Evolutionary conservation across 92 coral and sea anemone genomes (phyloP), one percentile per base, ranked within the genome.

Genomic region (Zoanthus sansibaricus): DNA sequence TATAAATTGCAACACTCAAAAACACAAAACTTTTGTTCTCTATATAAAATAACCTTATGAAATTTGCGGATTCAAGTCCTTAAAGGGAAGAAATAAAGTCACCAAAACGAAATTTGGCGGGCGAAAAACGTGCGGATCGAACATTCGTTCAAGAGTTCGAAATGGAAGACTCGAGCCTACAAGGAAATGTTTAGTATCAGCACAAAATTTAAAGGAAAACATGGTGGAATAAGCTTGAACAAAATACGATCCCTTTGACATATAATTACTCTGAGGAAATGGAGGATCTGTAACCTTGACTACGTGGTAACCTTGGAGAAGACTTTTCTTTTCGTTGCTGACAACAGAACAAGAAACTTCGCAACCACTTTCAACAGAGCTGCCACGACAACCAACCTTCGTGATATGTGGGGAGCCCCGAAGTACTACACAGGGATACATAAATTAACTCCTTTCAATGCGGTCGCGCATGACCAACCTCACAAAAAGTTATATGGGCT

Each of bases 241-340:
- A 82, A 88, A 97, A 94, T 90, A 75, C 94, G 92, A 91, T 89
- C 91, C 90, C 87, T 90, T 92, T 93, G 82, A 54, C 79, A 77
- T 80, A 92, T 84, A 95, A 93, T 90, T 94, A 79, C 94, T 85
- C 94, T 94, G 92, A 95, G 94, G 94, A 94, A 94, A 92, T 93
- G 97, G 98, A 95, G 94, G 94, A 93, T 95, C 95, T 92, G 99
- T 97, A 97, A 95, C 99, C 99, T 97, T 97, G 99, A 95, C 99
- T 97, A 97, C 99, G 89, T 93, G 88, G 98, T 97, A 96, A 94
- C 99, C 99, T 97, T 97, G 99, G 99, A 93, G 99, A 94, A 91
- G 98, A 89, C 91, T 97, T 95, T 92, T 97, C 95, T 87, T 83
- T 95, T 92, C 92, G 98, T 95, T 92, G 98, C 95, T 96, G 95